phyloP scores from a whole-genome alignment of 2,113 vertebrate genomes.

The Coreoperca whiteheadi region DNA sequence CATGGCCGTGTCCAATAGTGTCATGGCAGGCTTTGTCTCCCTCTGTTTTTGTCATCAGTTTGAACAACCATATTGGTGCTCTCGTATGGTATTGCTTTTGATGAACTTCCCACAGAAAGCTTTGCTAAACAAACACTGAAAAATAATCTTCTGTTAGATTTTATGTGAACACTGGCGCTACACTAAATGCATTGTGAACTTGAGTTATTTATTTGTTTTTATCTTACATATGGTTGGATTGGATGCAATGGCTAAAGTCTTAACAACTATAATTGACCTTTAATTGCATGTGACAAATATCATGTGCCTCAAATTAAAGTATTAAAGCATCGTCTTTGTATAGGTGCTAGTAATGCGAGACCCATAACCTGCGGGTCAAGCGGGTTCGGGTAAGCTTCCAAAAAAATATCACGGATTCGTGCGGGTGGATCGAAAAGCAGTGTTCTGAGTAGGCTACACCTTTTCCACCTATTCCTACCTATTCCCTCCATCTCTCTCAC shows the following conservation, averaged over 20 bases:
- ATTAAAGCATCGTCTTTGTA: too few relatives aligned
- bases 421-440: too few relatives aligned
- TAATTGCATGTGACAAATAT: neutral
- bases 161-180: neutral
- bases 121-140: neutral
- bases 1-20: slow-evolving; percentile 65
- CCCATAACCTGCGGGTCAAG: too few relatives aligned
- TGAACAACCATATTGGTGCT: slow-evolving; percentile 54
- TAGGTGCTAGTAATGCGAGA: neutral
- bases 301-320: too few relatives aligned
- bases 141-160: neutral
- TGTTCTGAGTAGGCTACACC: too few relatives aligned
- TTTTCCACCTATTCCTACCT: too few relatives aligned
- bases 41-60: slow-evolving; percentile 52
- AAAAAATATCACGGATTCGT: too few relatives aligned
- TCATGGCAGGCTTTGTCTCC: slow-evolving; percentile 55
- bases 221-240: neutral
- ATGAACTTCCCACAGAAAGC: slow-evolving; percentile 59
- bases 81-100: slow-evolving; percentile 44
- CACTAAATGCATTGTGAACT: neutral
- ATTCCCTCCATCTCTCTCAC: too few relatives aligned
- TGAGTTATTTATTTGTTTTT: neutral
- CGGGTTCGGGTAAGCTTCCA: too few relatives aligned
- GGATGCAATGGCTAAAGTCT: neutral
- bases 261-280: neutral